These are phyloP conservation scores for Ischnura elegans DNA, from an alignment of 2,888 invertebrate species.

Conservation along the genomic window DNA sequence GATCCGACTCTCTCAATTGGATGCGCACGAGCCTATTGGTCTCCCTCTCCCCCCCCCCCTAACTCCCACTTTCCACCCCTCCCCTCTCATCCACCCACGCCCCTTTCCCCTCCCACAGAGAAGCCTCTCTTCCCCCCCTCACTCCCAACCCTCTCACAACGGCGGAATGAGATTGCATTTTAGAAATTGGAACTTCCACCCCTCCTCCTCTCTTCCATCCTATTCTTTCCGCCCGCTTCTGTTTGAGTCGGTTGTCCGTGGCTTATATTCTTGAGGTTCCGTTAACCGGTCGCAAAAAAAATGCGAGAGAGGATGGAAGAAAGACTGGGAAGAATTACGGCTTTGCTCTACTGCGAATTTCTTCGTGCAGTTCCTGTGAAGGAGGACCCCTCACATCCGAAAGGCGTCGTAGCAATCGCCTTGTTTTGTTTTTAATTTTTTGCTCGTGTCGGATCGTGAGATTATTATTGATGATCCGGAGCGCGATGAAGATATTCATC, in stretches of 20 bases:
- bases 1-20: constrained; percentile 41
- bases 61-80: neutral
- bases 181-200: constrained; percentile 56
- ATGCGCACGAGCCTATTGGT: constrained; percentile 59
- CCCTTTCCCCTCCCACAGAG: neutral
- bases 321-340: neutral
- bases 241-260: constrained; percentile 47
- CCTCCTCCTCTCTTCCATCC: neutral
- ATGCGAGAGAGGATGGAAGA: neutral
- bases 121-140: neutral
- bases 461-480: neutral
- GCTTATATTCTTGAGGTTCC: constrained; percentile 62
- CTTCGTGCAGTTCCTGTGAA: neutral
- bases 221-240: neutral
- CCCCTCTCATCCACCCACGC: neutral
- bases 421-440: neutral
- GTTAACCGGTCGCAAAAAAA: constrained; percentile 52
- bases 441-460: neutral
- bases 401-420: neutral
- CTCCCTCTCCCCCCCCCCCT: neutral
- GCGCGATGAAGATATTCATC: neutral
- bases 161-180: constrained; percentile 55
- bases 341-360: constrained; percentile 8
- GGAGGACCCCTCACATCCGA: neutral
- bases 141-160: no score